Percentiles rank a stretch among this genome's conserved stretches.
Evolutionary conservation across 2,797 vertebrate genomes (phyloP).

Genomic region (Perodicticus potto): DNA sequence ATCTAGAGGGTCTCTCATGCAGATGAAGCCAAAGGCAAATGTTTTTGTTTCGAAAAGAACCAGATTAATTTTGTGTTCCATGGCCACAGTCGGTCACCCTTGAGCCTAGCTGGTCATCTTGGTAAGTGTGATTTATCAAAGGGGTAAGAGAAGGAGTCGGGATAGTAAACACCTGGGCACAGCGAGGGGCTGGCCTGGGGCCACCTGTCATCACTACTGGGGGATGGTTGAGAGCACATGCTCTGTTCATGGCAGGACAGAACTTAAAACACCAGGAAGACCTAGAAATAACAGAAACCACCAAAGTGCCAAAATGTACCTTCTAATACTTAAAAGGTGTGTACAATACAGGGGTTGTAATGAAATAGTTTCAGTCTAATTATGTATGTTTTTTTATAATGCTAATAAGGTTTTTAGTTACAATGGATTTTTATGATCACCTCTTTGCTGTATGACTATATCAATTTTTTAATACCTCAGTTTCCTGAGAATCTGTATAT

Average conservation of each 20-base stretch:
- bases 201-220: not conserved
- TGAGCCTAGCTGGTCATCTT: not conserved
- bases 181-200: not conserved
- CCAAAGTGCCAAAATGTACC: constrained; percentile 28
- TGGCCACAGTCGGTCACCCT: not conserved
- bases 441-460: constrained; percentile 71
- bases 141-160: not conserved
- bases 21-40: not conserved
- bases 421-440: constrained; percentile 60
- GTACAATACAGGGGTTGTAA: not conserved
- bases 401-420: constrained; percentile 69
- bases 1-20: not conserved
- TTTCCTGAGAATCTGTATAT: constrained; percentile 70
- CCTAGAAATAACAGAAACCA: not conserved
- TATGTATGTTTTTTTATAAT: constrained; percentile 50
- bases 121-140: not conserved
- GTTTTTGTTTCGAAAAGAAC: constrained; percentile 31
- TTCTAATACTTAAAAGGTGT: not conserved
- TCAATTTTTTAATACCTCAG: constrained; percentile 65
- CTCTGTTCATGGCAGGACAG: not conserved
- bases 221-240: not conserved
- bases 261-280: constrained; percentile 42
- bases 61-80: constrained; percentile 33
- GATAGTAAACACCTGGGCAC: not conserved
- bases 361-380: constrained; percentile 7